Evolutionary conservation across 2,797 vertebrate species (phyloP), one percentile per base, ranked within the genome.

Genomic region (Salmo trutta): DNA sequence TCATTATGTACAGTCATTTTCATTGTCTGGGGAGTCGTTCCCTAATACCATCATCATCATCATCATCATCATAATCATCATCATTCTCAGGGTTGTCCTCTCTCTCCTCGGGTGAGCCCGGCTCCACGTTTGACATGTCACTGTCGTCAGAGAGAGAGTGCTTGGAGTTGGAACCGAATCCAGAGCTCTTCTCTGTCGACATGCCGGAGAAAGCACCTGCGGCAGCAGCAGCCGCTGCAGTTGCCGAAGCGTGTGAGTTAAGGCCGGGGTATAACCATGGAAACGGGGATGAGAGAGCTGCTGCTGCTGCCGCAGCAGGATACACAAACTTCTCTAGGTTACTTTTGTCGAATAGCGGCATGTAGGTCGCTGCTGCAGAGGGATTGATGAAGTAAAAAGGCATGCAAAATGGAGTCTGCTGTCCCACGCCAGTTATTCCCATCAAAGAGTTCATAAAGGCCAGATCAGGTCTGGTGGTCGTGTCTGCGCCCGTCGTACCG

Each of bases 371-470:
- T 0, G 96, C 96, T 29, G 97, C 95, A 0, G 97, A 96, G 1
- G 97, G 95, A 90, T 97, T 96, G 88, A 98, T 96, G 93, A 98
- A 97, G 87, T 96, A 96, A 88, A 96, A 96, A 80, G 97, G 97
- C 93, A 98, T 94, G 93, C 97, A 98, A 85, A 98, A 95, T 3
- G 97, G 96, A 31, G 96, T 92, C 77, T 97, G 96, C 90, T 95
- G 97, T 89, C 95, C 95, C 70, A 94, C 87, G 51, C 92, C 92
- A 73, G 92, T 93, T 91, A 97, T 93, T 84, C 96, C 96, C 94
- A 98, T 95, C 79, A 97, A 87, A 70, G 97, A 96, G 93, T 95
- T 95, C 85, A 98, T 94, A 24, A 98, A 91, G 47, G 95, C 93
- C 82, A 96, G 76, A 27, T 97, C 96, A 1, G 96, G 93, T 82